Percentiles rank a stretch among this genome's conserved stretches.
phyloP scores from a whole-genome alignment of 2,888 invertebrate genomes.

The Himalopsyche kuldschensis region DNA sequence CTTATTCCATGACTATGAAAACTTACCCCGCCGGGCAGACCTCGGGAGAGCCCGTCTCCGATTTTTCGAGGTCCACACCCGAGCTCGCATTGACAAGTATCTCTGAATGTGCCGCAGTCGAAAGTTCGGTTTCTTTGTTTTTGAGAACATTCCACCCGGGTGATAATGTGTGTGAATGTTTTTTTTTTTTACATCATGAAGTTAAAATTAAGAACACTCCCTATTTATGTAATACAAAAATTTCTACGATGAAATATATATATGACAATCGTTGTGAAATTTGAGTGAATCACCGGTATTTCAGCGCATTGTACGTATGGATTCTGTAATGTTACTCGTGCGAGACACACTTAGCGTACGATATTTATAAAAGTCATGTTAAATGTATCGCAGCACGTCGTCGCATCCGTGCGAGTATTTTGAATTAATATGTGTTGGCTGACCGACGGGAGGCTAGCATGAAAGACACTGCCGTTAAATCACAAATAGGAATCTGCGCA shows the following conservation, averaged over 20 bases:
- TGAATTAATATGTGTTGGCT: neutral
- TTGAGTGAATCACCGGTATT: neutral
- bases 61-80: neutral
- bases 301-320: neutral
- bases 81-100: neutral
- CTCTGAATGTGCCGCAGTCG: neutral
- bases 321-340: neutral
- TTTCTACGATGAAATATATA: neutral
- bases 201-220: neutral
- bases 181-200: neutral
- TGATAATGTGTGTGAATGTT: neutral
- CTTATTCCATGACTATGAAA: neutral
- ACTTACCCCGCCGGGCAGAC: neutral
- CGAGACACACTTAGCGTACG: neutral
- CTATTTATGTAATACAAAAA: neutral
- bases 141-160: slow-evolving; percentile 2
- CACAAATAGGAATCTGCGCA: neutral
- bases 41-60: neutral
- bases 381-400: neutral
- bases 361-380: neutral
- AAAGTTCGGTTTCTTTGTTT: neutral
- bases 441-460: neutral
- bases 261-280: neutral
- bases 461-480: neutral
- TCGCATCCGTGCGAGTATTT: neutral